Evolutionary conservation across 2,888 invertebrate genomes (phyloP).

Genomic region (Eupelmus urozonus): DNA sequence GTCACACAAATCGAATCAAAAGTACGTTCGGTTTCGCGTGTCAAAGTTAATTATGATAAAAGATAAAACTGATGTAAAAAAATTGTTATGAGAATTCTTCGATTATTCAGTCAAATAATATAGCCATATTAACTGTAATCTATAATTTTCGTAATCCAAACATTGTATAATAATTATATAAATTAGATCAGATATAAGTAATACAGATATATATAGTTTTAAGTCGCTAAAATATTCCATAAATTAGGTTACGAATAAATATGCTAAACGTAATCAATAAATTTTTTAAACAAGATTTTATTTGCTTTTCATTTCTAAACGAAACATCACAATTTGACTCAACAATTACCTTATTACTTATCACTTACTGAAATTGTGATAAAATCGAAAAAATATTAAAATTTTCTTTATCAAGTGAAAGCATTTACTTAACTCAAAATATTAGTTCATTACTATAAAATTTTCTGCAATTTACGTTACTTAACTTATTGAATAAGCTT

Average conservation of each 20-base stretch:
- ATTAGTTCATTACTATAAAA: no score
- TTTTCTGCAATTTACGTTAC: neutral
- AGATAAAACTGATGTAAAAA: no score
- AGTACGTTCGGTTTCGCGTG: neutral
- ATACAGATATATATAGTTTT: slow-evolving; percentile 9
- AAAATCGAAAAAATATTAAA: no score
- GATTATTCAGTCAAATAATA: slow-evolving; percentile 5
- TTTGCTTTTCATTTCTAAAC: no score
- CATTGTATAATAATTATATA: slow-evolving; percentile 32
- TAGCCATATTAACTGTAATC: slow-evolving; percentile 1
- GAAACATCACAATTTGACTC: no score
- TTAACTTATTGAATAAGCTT: neutral
- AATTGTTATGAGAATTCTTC: neutral
- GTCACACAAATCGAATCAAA: slow-evolving; percentile 9
- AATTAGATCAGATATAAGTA: slow-evolving; percentile 2
- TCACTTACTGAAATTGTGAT: no score
- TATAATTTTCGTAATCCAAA: neutral
- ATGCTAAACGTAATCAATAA: slow-evolving; percentile 24
- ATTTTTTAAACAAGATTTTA: slow-evolving; percentile 10
- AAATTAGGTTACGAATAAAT: neutral
- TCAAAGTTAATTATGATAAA: neutral
- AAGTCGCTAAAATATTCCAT: neutral
- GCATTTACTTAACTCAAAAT: no score
- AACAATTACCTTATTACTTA: no score
- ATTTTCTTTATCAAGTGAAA: no score